Base-by-base conservation (phyloP, 2,113 vertebrate genomes). In the Malurus elegans region DNA sequence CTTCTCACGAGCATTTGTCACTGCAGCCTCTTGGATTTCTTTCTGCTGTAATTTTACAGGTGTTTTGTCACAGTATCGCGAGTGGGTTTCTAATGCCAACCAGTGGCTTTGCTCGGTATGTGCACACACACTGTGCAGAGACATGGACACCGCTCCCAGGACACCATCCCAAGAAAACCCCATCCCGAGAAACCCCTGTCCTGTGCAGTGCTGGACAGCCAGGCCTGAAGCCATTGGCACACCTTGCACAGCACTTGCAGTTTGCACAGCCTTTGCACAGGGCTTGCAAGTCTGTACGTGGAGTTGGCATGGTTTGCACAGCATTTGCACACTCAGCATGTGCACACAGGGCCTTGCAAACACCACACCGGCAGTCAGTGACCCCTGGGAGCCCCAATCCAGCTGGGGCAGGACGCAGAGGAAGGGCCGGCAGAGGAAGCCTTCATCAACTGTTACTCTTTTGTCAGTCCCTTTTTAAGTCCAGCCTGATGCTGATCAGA, bases 1-100 rank as follows among this genome's bases (percentile, higher is more conserved):
- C 85, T 94, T 95, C 85, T 92, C 90, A 79, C 8, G 16, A 73
- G 88, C 76, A 8, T 79, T 75, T 83, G 74, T 94, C 90, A 26
- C 44, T 56, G 45, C 53, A 54, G 64, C 53, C 86, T 83, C 85
- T 72, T 36, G 14, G 38, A 18, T 83, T 89, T 83, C 75, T 79
- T 67, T 23, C 62, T 32, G 42, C 69, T 71, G 38, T 42, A 10
- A 38, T 64, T 69, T 66, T 81, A 28, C 97, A 96, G 96, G 96
- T 96, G 95, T 69, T 94, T 40, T 54, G 54, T 76, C 70, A 26
- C 85, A 6, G 24, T 2, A 25, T 5, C 2, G 3, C 12, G 1
- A 44, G 57, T 0, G 3, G 25, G 44, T 69, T 64, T 44, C 71
- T 54, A 10, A 70, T 61, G 71, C 83, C 93, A 60, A 8, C 44